These are phyloP conservation scores for Campoletis sonorensis DNA, from an alignment of 1,140 invertebrate genomes.

Conservation along the genomic window DNA sequence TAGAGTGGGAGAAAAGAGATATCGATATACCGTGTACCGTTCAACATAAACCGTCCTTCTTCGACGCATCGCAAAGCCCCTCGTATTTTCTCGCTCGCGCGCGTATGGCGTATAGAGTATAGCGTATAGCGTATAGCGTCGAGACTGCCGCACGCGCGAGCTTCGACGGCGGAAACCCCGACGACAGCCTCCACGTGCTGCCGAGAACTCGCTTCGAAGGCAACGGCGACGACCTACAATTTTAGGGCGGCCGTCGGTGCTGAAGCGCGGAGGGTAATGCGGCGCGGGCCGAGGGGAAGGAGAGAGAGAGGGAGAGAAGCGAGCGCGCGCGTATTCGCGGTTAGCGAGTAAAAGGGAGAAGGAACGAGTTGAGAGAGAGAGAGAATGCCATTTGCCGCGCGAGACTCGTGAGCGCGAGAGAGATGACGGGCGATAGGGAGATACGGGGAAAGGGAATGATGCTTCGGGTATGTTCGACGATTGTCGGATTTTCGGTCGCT, in stretches of 20 bases:
- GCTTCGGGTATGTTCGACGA: slow-evolving; percentile 37
- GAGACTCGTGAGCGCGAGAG: slow-evolving; percentile 11
- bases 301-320: slow-evolving; percentile 23
- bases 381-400: not conserved
- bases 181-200: slow-evolving; percentile 73
- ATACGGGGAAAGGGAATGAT: slow-evolving; percentile 54
- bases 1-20: too few relatives aligned
- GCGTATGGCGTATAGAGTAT: not conserved
- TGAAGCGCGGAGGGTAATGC: slow-evolving; percentile 51
- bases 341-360: not conserved
- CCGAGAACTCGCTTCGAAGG: slow-evolving; percentile 56
- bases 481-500: slow-evolving; percentile 17
- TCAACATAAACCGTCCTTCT: too few relatives aligned
- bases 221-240: slow-evolving; percentile 68
- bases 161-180: slow-evolving; percentile 63
- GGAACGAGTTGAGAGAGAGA: not conserved
- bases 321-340: not conserved
- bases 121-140: not conserved
- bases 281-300: slow-evolving; percentile 15
- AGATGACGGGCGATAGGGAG: slow-evolving; percentile 40
- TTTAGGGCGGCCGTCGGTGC: slow-evolving; percentile 67
- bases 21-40: too few relatives aligned
- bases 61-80: too few relatives aligned
- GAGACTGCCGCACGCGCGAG: slow-evolving; percentile 64
- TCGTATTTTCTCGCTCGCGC: too few relatives aligned